Evolutionary conservation across 2,797 vertebrate genomes (phyloP).

Genomic region (Dermochelys coriacea): DNA sequence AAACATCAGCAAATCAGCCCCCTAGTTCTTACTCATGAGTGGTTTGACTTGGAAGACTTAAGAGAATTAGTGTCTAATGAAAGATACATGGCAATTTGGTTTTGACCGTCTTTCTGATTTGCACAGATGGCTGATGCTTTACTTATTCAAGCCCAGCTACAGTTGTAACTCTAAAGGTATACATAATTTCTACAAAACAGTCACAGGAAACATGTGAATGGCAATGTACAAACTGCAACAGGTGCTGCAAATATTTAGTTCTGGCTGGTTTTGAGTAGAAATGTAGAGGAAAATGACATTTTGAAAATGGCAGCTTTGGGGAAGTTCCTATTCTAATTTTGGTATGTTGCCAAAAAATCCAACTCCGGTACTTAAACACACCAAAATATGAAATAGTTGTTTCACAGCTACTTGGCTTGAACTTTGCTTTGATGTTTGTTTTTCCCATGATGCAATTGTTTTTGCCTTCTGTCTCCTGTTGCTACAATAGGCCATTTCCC

Average conservation of each 20-base stretch:
- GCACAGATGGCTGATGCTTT: neutral
- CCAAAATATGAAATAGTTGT: neutral
- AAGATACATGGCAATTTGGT: conserved; percentile 10
- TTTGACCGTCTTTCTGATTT: conserved; percentile 18
- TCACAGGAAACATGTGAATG: neutral
- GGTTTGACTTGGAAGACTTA: neutral
- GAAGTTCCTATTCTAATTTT: neutral
- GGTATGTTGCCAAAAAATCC: neutral
- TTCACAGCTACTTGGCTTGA: conserved; percentile 14
- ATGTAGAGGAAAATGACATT: neutral
- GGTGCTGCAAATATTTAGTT: neutral
- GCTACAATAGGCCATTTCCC: conserved; percentile 70
- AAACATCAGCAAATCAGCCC: neutral
- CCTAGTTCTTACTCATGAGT: conserved; percentile 17
- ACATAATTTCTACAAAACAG: neutral
- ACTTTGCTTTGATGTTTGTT: conserved; percentile 35
- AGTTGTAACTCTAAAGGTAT: neutral
- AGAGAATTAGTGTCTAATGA: conserved; percentile 57
- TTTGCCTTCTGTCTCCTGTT: conserved; percentile 52
- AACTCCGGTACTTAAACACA: accelerated
- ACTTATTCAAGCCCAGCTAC: neutral
- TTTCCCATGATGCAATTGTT: conserved; percentile 36
- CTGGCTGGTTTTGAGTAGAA: neutral
- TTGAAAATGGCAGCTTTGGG: neutral
- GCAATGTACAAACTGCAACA: neutral